Evolutionary conservation across 2,797 vertebrate genomes (phyloP).

Genomic region (Cuniculus paca): DNA sequence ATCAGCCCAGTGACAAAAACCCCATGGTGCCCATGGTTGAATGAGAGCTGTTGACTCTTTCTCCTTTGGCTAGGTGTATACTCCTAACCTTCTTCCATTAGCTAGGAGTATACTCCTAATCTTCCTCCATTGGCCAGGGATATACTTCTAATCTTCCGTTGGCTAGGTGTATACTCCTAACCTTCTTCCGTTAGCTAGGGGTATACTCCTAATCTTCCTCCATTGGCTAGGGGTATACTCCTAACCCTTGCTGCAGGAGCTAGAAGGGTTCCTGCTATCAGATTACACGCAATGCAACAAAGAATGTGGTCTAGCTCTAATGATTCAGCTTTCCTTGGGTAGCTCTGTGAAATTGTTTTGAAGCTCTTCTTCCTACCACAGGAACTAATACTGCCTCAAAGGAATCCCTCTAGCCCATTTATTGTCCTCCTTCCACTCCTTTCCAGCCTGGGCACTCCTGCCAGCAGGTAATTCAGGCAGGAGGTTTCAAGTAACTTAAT

Average conservation of each 20-base stretch:
- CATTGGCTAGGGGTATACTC: neutral
- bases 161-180: neutral
- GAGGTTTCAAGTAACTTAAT: neutral
- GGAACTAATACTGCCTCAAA: neutral
- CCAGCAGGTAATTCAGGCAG: neutral
- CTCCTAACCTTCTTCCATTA: neutral
- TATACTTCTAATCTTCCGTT: neutral
- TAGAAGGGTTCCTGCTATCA: neutral
- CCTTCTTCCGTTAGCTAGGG: neutral
- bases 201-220: too few relatives aligned
- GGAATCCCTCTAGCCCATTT: neutral
- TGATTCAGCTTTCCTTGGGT: neutral
- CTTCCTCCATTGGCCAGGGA: too few relatives aligned
- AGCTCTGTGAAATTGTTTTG: neutral
- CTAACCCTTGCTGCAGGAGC: neutral
- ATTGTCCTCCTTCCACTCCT: neutral
- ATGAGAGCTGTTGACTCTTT: neutral
- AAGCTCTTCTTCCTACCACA: neutral
- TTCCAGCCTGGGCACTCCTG: neutral
- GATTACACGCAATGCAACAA: neutral
- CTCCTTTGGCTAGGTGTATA: rapidly evolving
- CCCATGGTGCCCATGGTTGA: neutral
- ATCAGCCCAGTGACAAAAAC: neutral
- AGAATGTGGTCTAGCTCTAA: too few relatives aligned
- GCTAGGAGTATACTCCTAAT: neutral